Evolutionary conservation across 2,797 vertebrate genomes (phyloP), one percentile per base, ranked within the genome.

Genomic region (Acomys russatus): DNA sequence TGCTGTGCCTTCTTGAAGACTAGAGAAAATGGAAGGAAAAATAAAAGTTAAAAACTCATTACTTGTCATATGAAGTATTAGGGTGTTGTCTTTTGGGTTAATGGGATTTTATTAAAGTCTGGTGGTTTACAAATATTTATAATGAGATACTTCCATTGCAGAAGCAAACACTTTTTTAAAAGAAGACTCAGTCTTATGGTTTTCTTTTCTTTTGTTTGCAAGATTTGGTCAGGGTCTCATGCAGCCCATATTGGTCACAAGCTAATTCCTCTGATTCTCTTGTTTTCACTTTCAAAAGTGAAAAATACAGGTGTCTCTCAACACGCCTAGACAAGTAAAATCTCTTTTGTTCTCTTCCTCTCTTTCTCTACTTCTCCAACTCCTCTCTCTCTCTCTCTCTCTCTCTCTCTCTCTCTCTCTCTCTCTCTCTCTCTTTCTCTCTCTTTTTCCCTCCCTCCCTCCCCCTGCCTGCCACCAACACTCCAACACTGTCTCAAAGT

Each of bases 31-130:
- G 35, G n/a, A 10, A 64, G 25, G 44, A 76, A 30, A 59, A 33
- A 30, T 10, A 7, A 68, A 35, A 66, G 15, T 6, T 64, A 77
- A 51, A 66, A 49, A 6, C 10, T 54, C 33, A 25, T 61, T 44
- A 28, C 10, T 82, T 96, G 76, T 73, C 44, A 66, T 66, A 54
- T 17, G 56, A 91, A 76, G 8, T 95, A 25, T 64, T 59, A 88
- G 7, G 56, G 2, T 59, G 18, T 49, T 94, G 6, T 12, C 66
- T 96, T 93, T 78, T 54, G 74, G 35, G 74, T 86, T 64, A 70
- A 80, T 56, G 23, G 30, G 79, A 4, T 66, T 80, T 94, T 44
- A 76, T 77, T 92, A 25, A 71, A 97, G 77, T 59, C 4, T 68
- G 64, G 1, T 9, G 64, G 14, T 74, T 44, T 64, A 51, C 18